Percentiles rank a stretch among this genome's conserved stretches.
These are phyloP conservation scores for Ophiodon elongatus DNA, from an alignment of 2,113 vertebrate species.

Conservation along the genomic window DNA sequence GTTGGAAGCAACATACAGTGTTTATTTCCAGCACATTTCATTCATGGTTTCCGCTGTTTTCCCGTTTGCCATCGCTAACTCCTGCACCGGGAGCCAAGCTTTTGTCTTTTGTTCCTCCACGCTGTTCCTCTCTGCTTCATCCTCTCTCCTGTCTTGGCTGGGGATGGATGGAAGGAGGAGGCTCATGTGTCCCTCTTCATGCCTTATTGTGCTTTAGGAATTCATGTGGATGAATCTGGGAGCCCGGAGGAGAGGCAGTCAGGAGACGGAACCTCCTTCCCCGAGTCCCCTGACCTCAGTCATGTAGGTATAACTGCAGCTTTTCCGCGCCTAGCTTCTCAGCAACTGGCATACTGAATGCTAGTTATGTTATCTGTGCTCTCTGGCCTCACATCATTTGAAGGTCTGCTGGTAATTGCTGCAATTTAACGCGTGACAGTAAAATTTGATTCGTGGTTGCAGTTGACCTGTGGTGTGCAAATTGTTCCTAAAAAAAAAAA, in stretches of 20 bases:
- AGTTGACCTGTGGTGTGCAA: background rate
- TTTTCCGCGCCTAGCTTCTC: conserved; percentile 48
- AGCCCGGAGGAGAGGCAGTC: conserved; percentile 96
- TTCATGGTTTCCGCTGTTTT: conserved; percentile 15
- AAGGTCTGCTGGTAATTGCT: conserved; percentile 50
- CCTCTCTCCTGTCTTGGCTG: conserved; percentile 38
- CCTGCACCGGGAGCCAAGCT: conserved; percentile 36
- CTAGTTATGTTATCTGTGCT: conserved; percentile 58
- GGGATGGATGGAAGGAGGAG: conserved; percentile 56
- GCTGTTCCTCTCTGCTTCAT: conserved; percentile 59
- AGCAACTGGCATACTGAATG: conserved; percentile 46
- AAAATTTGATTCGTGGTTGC: background rate
- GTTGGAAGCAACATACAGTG: background rate
- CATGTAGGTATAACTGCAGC: conserved; percentile 88
- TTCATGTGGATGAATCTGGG: conserved; percentile 87
- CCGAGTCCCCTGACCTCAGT: conserved; percentile 95
- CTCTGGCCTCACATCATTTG: conserved; percentile 60
- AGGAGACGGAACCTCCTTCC: conserved; percentile 97
- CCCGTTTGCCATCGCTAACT: conserved; percentile 42
- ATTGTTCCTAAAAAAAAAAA: background rate
- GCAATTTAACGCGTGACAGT: background rate
- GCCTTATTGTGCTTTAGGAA: conserved; percentile 84
- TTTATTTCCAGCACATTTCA: conserved; percentile 33
- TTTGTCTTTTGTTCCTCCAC: conserved; percentile 28
- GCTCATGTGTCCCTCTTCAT: conserved; percentile 62